Evolutionary conservation across 1,140 invertebrate genomes (phyloP), one percentile per base, ranked within the genome.

Genomic region (Zaprionus taronus): DNA sequence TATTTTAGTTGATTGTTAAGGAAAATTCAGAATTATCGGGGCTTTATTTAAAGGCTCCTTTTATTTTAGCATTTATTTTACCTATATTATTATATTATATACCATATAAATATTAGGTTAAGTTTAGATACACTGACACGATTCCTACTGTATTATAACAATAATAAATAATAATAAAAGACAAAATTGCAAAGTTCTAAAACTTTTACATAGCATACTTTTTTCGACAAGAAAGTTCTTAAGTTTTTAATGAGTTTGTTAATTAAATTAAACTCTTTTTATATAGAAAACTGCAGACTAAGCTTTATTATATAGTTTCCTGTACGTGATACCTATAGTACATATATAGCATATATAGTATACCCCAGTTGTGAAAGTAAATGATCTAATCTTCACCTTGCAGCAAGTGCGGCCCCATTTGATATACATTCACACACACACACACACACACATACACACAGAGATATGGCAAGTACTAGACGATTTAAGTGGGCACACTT

Each of bases 401-500:
- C 47, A 24, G 47, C 47, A 51, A 51, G 47, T 51, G 47, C 47
- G 47, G 22, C 17, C 47, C 47, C 47, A 51, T 51, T 49, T 24
- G 47, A 51, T 12, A 51, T 20, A 24, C 47, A 51, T 34, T 34
- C 47, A 49, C 26, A 3, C 26, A 55, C 15, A n/a, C 26, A 3
- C 26, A 55, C 15, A n/a, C 12, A 28, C 15, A 53, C 2, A 28
- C 1, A 28, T 0, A n/a, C 5, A 28, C 2, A 15, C 38, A 7
- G 0, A 7, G 1, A n/a, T 2, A 41, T 41, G 38, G 38, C 38
- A 41, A n/a, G 38, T 41, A 41, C 38, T 41, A 41, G 36, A n/a
- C 2, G 3, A 51, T 60, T 44, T 72, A 55, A 71, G 73, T 71
- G 61, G 44, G 44, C 24, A 73, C 70, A 79, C 71, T 67, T 86